Base-by-base conservation (phyloP, 1,140 invertebrate genomes). In the Leguminivora glycinivorella region DNA sequence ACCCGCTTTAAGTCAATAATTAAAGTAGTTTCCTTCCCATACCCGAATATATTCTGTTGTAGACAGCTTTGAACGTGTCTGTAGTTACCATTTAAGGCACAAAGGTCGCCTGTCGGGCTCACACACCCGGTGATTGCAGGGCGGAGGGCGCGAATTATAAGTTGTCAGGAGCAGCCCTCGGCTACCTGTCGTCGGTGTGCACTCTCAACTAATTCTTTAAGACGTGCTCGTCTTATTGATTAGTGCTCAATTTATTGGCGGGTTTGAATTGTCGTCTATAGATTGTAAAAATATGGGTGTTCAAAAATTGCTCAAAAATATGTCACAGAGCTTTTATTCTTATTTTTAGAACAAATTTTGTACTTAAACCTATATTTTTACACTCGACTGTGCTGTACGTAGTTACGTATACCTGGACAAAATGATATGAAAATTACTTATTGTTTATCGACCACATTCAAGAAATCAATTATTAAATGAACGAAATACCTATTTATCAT, bases 51-150 rank as follows among this genome's bases (percentile, higher is more conserved):
- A 52, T 52, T 52, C 74, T 81, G 85, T 76, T 72, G 71, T 43
- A 60, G 76, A 79, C 87, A 86, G 81, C 75, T 78, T 78, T 58
- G 68, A 71, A 79, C 79, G 78, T 81, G 78, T 38, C 52, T 77
- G 83, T 83, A 78, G 78, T 79, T 85, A 82, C 81, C 83, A 88
- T 88, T 63, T 88, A 87, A 80, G 81, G 80, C 76, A 90, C 84
- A 89, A 89, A 89, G 85, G 82, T 83, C 77, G 82, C 76, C 79
- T 85, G 85, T 86, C 83, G 73, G 29, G 68, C 34, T 63, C 38
- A 73, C 84, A 86, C 70, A 72, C 69, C 68, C 17, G 38, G 72
- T 26, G 67, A 60, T 26, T 63, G n/a, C 26, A n/a, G 58, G 58
- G 58, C 58, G 71, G 72, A 78, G 83, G 77, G 83, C 75, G 81